These are phyloP conservation scores for Pyrgilauda ruficollis DNA, from an alignment of 2,113 vertebrate species.

Conservation along the genomic window DNA sequence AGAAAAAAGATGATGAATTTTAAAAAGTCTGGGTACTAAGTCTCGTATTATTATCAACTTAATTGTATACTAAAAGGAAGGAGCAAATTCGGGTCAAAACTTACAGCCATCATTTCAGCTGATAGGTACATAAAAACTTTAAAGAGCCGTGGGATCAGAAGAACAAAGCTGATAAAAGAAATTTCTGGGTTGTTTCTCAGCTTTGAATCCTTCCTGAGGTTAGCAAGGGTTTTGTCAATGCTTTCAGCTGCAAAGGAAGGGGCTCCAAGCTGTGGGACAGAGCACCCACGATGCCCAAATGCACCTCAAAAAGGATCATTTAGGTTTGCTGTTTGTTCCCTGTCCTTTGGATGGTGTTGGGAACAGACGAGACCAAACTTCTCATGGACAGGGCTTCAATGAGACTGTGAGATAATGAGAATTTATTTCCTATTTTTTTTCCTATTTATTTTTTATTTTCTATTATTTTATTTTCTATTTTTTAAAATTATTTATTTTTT, in stretches of 20 bases:
- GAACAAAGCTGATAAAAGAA: background rate
- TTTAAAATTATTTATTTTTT: too few species aligned
- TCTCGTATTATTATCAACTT: background rate
- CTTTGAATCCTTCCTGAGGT: background rate
- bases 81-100: background rate
- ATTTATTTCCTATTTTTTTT: background rate
- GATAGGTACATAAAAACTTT: background rate
- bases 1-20: background rate
- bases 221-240: background rate
- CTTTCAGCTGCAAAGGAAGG: background rate
- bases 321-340: background rate
- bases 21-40: background rate
- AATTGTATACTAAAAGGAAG: background rate
- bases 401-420: background rate
- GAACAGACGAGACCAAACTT: background rate
- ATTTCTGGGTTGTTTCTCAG: background rate
- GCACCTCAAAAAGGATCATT: fast-evolving
- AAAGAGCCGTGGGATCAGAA: background rate
- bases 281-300: background rate
- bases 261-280: background rate
- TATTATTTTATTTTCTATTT: too few species aligned
- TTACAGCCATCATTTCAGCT: background rate
- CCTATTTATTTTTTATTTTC: too few species aligned
- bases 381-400: background rate
- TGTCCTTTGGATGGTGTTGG: background rate